A percentile compares a stretch with the other conserved stretches of the same genome.
Evolutionary conservation across 2,113 vertebrate genomes (phyloP).

Genomic region (Sinocyclocheilus anophthalmus): DNA sequence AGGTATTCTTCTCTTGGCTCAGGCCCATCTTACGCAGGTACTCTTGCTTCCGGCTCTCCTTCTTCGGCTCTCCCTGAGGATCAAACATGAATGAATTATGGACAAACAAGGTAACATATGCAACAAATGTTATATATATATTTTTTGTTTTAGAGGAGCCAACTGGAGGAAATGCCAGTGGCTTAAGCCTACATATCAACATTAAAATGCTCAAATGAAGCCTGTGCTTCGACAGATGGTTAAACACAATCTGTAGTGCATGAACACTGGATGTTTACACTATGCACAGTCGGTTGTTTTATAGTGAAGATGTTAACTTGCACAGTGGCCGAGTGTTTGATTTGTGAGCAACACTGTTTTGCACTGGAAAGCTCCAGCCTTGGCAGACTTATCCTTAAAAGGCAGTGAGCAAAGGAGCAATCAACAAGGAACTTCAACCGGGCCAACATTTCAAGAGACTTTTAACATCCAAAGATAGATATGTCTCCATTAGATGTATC

Average conservation of each 20-base stretch:
- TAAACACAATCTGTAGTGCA: background rate
- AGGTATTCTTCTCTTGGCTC: conserved; percentile 71
- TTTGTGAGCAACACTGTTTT: conserved; percentile 74
- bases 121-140: background rate
- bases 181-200: background rate
- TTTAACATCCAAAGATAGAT: background rate
- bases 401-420: conserved; percentile 75
- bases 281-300: conserved; percentile 57
- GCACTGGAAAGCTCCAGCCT: conserved; percentile 59
- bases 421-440: conserved; percentile 75
- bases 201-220: background rate
- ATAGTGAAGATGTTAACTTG: conserved; percentile 59
- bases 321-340: conserved; percentile 67
- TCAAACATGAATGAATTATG: conserved; percentile 34
- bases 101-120: conserved; percentile 1
- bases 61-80: conserved; percentile 69
- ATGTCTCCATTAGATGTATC: background rate
- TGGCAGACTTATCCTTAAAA: conserved; percentile 80
- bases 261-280: conserved; percentile 64
- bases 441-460: conserved; percentile 65
- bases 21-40: conserved; percentile 76
- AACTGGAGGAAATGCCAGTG: background rate
- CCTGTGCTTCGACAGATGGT: background rate
- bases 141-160: background rate
- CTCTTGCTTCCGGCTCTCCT: conserved; percentile 77